These are phyloP conservation scores for Micromys minutus DNA, from an alignment of 2,113 vertebrate genomes.

Conservation along the genomic window DNA sequence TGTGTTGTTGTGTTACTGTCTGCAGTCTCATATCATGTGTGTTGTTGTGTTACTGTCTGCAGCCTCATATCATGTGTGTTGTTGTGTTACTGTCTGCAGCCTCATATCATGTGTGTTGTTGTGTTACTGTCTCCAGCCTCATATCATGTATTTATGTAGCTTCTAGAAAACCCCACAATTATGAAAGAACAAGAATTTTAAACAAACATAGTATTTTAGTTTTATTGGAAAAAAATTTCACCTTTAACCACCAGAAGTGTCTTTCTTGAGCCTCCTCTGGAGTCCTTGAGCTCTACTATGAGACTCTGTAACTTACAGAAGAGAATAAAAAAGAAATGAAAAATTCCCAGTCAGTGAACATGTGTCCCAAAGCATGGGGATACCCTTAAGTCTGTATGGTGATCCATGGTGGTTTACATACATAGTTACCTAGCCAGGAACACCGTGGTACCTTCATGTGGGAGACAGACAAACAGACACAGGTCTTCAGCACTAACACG, in stretches of 20 bases:
- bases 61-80: too few relatives aligned
- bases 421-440: background rate
- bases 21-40: background rate
- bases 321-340: slow-evolving; percentile 16
- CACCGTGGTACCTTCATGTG: background rate
- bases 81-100: too few relatives aligned
- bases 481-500: too few relatives aligned
- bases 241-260: background rate
- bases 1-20: background rate
- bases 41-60: background rate
- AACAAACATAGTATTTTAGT: background rate
- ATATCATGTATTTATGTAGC: background rate
- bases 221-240: background rate
- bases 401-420: background rate
- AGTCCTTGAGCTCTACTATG: background rate
- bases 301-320: background rate
- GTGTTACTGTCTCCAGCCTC: background rate
- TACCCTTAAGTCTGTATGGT: background rate
- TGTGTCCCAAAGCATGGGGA: background rate
- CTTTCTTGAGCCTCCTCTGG: background rate
- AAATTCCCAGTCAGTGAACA: background rate
- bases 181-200: slow-evolving; percentile 7
- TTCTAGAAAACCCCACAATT: background rate
- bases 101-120: background rate
- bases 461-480: background rate